These are phyloP conservation scores for Leptinotarsa juncta DNA, from an alignment of 2,888 invertebrate genomes.

Conservation along the genomic window DNA sequence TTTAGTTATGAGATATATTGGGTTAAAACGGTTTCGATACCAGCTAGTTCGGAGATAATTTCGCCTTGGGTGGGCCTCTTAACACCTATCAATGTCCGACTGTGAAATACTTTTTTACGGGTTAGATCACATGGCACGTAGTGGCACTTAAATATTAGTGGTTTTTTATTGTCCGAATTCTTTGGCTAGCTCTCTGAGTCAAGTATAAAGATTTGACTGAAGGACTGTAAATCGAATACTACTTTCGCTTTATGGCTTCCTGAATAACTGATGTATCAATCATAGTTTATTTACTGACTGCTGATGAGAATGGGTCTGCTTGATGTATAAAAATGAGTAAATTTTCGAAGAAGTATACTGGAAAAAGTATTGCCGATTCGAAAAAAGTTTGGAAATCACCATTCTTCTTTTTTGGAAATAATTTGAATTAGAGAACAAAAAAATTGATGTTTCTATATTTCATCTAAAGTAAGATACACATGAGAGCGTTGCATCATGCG, in stretches of 20 bases:
- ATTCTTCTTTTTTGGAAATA: too few relatives aligned
- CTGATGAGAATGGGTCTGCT: neutral
- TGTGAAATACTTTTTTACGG: constrained; percentile 14
- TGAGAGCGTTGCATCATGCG: too few relatives aligned
- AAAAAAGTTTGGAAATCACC: too few relatives aligned
- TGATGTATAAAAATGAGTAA: neutral
- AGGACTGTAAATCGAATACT: neutral
- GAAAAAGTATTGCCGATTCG: neutral
- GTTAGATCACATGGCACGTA: constrained; percentile 13
- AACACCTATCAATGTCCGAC: constrained; percentile 33
- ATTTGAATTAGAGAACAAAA: too few relatives aligned
- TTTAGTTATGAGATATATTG: constrained; percentile 37
- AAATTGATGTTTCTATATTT: too few relatives aligned
- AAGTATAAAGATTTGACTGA: neutral
- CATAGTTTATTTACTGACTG: neutral
- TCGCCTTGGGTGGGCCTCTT: constrained; percentile 36
- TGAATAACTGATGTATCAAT: constrained; percentile 15
- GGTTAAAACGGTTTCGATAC: constrained; percentile 37
- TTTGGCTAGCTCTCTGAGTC: constrained; percentile 4
- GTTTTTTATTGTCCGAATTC: constrained; percentile 18
- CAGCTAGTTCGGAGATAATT: constrained; percentile 17
- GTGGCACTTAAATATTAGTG: constrained; percentile 14
- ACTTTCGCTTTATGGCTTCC: constrained; percentile 14
- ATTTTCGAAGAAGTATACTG: neutral
- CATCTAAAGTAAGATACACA: too few relatives aligned